Percentiles rank a stretch among this genome's conserved stretches.
These are phyloP conservation scores for Neomorphus geoffroyi DNA, from an alignment of 2,797 vertebrate species.

Conservation along the genomic window DNA sequence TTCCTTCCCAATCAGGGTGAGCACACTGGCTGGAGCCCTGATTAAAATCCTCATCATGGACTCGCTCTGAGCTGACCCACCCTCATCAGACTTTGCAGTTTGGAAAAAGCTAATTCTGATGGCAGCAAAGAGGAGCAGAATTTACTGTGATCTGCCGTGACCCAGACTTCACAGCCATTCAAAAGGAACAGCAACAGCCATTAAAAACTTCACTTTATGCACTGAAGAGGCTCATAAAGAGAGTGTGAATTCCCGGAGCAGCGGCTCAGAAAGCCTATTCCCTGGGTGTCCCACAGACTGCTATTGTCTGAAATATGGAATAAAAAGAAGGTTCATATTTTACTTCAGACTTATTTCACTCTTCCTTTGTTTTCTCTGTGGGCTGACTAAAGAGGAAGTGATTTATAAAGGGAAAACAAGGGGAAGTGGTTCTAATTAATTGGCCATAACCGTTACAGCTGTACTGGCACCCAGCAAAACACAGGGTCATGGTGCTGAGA, in stretches of 20 bases:
- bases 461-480: slow-evolving; percentile 5
- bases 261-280: slow-evolving; percentile 28
- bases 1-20: neutral
- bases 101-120: neutral
- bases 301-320: slow-evolving; percentile 27
- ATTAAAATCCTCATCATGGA: neutral
- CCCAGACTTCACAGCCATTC: slow-evolving; percentile 31
- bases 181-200: slow-evolving; percentile 12
- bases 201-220: slow-evolving; percentile 2
- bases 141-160: neutral
- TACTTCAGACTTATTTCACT: slow-evolving; percentile 13
- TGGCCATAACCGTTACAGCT: neutral
- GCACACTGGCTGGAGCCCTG: neutral
- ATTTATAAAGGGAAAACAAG: slow-evolving; percentile 57
- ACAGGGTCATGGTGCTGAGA: neutral
- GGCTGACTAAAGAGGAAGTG: slow-evolving; percentile 40
- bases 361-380: slow-evolving; percentile 5
- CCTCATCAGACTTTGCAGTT: neutral
- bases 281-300: neutral
- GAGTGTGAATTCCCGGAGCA: slow-evolving; percentile 35
- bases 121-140: neutral
- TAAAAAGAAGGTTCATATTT: slow-evolving; percentile 48
- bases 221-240: slow-evolving; percentile 46
- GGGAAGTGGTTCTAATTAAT: slow-evolving; percentile 57
- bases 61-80: accelerated